Base-by-base conservation (phyloP, 2,113 vertebrate genomes). In the Larimichthys crocea region DNA sequence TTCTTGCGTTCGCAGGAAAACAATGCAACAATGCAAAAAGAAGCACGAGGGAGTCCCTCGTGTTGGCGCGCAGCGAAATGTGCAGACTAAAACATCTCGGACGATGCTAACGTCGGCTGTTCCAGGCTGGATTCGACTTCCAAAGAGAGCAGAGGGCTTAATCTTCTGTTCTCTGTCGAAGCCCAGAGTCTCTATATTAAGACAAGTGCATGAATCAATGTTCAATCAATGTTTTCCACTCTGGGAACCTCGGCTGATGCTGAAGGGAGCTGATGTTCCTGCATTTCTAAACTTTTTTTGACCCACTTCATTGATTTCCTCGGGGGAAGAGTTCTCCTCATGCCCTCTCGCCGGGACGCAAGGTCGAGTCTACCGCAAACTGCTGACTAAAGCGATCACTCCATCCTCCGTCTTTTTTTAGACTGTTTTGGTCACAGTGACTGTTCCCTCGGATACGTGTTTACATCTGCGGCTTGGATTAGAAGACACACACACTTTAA, bases 241-340 rank as follows among this genome's bases (percentile, higher is more conserved):
- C 50, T 11, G 35, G 56, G 59, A 40, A 71, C 48, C 56, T 61
- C 29, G 29, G 31, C 14, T 9, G 24, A 60, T 10, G 44, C 42
- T 24, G 2, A 10, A 35, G 20, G 16, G 65, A 50, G 55, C 26
- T 20, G 10, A 67, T 31, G 53, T 20, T 49, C 19, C 19, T 71
- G 17, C 12, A 44, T 31, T 59, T 55, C 40, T 26, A 5, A 67
- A 63, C 50, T 24, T 56, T 48, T 56, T 48, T n/a, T 64, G 50
- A 63, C 53, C 66, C n/a, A n/a, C 53, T 74, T 46, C 14, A 66
- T 56, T 69, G 69, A 56, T 81, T 82, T 66, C 60, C 52, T 49
- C 3, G 20, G 29, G 31, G 20, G 20, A 72, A 46, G 44, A 14
- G 12, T 63, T 63, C 44, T 73, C 48, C 19, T 26, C 53, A 61